These are phyloP conservation scores for Anas acuta DNA, from an alignment of 2,797 vertebrate species.

Conservation along the genomic window DNA sequence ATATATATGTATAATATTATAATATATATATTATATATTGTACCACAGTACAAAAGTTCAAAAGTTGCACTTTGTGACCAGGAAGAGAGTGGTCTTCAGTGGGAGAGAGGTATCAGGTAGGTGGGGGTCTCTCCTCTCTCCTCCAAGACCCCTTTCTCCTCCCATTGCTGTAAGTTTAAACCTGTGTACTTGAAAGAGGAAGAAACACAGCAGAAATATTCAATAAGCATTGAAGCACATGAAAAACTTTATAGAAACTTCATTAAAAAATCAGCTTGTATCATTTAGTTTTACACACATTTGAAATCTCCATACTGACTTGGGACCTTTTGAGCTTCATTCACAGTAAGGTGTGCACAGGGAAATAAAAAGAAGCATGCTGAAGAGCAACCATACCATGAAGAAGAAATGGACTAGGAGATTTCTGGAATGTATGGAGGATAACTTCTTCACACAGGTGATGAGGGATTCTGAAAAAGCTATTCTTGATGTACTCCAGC, in stretches of 20 bases:
- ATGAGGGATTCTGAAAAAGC: too few relatives aligned
- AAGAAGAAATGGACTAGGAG: not conserved
- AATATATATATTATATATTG: too few relatives aligned
- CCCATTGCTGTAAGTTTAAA: not conserved
- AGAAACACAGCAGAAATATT: not conserved
- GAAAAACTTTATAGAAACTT: not conserved
- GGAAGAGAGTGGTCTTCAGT: not conserved
- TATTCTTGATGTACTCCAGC: too few relatives aligned
- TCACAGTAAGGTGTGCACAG: not conserved
- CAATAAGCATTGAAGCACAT: not conserved
- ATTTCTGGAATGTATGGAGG: not conserved
- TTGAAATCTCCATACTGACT: not conserved
- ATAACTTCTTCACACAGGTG: not conserved
- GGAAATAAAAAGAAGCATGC: not conserved
- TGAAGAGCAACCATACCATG: not conserved
- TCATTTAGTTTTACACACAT: not conserved
- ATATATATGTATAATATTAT: too few relatives aligned
- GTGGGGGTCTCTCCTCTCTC: not conserved
- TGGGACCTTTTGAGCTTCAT: not conserved
- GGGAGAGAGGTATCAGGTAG: not conserved
- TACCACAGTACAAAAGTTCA: not conserved
- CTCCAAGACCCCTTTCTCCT: not conserved
- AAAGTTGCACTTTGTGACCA: not conserved
- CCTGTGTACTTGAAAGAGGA: not conserved
- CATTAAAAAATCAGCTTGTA: not conserved